These are phyloP conservation scores for Candoia aspera DNA, from an alignment of 2,113 vertebrate species.

Conservation along the genomic window DNA sequence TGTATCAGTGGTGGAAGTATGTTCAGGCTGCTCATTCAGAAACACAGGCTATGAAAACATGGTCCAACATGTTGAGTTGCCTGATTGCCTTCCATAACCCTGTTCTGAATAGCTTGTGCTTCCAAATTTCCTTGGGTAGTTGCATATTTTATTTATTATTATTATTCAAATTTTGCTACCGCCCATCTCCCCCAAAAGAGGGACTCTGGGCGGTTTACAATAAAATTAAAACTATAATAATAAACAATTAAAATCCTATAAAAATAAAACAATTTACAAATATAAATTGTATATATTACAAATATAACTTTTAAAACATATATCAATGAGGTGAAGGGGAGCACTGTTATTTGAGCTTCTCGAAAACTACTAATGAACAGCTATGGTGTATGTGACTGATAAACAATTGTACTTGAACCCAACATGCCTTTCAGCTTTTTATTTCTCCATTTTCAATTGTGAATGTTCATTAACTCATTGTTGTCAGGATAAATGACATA, in stretches of 20 bases:
- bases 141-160: too few species aligned
- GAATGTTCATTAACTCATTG: not conserved
- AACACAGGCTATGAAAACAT: too few species aligned
- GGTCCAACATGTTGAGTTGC: too few species aligned
- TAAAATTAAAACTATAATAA: too few species aligned
- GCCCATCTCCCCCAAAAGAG: too few species aligned
- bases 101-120: not conserved
- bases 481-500: not conserved
- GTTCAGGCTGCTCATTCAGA: not conserved
- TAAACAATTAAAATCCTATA: too few species aligned
- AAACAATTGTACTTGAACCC: not conserved
- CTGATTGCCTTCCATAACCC: too few species aligned
- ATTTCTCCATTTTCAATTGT: not conserved
- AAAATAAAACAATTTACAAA: too few species aligned
- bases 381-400: not conserved
- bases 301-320: too few species aligned
- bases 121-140: not conserved
- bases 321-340: not conserved
- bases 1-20: not conserved
- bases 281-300: too few species aligned
- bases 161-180: too few species aligned
- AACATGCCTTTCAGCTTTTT: not conserved
- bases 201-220: too few species aligned
- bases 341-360: not conserved
- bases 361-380: not conserved